Percentiles rank a stretch among this genome's conserved stretches.
Evolutionary conservation across 2,888 invertebrate species (phyloP).

Genomic region (Xestia ashworthii): DNA sequence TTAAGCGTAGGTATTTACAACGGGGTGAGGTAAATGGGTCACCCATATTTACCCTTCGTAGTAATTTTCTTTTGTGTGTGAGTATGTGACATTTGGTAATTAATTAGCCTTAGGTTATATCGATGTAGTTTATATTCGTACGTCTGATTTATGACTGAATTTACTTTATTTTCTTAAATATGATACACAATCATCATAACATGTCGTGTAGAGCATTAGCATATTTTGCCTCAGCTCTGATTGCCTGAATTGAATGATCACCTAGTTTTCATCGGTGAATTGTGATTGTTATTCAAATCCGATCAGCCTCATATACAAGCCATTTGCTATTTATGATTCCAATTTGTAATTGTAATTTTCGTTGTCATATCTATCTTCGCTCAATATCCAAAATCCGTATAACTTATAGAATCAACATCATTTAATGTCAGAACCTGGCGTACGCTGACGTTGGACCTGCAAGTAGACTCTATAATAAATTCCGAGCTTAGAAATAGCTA

Average conservation of each 20-base stretch:
- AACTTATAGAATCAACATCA: slow-evolving; percentile 26
- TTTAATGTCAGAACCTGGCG: slow-evolving; percentile 34
- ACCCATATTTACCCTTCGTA: slow-evolving; percentile 36
- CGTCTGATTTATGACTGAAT: neutral
- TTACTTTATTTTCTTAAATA: neutral
- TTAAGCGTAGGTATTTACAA: slow-evolving; percentile 22
- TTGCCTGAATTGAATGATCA: slow-evolving; percentile 16
- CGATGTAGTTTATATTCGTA: neutral
- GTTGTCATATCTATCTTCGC: slow-evolving; percentile 39
- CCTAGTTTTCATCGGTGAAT: slow-evolving; percentile 25
- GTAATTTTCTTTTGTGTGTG: slow-evolving; percentile 16
- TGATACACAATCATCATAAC: neutral
- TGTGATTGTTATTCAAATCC: slow-evolving; percentile 40
- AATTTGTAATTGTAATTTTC: slow-evolving; percentile 38
- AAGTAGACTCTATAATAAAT: slow-evolving; percentile 56
- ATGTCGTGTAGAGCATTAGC: neutral
- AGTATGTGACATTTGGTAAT: neutral
- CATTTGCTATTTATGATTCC: slow-evolving; percentile 22
- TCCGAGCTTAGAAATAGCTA: slow-evolving; percentile 32
- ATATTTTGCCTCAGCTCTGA: neutral
- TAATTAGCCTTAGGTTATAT: neutral
- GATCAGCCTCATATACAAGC: slow-evolving; percentile 25
- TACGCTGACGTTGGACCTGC: slow-evolving; percentile 33
- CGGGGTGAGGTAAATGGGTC: slow-evolving; percentile 46
- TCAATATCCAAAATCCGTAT: slow-evolving; percentile 20